Evolutionary conservation across 92 coral and sea anemone species (phyloP).

Genomic region (Parazoanthus darwini): DNA sequence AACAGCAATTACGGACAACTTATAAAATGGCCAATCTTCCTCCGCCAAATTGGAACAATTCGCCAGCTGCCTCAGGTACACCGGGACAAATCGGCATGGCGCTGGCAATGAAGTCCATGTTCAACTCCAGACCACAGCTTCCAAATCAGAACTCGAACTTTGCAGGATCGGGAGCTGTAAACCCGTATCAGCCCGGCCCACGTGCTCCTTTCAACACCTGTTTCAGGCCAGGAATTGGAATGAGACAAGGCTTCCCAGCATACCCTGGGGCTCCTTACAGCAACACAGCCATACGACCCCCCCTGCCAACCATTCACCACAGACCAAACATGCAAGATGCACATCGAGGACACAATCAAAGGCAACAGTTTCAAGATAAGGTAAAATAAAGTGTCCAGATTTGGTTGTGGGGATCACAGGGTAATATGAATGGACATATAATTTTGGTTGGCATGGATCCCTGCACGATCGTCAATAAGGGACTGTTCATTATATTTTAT

Average conservation of each 20-base stretch:
- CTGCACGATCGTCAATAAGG: no score
- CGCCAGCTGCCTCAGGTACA: not conserved
- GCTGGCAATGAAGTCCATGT: slow-evolving; percentile 24
- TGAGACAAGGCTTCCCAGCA: slow-evolving; percentile 23
- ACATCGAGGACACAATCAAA: not conserved
- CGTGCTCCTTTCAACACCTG: not conserved
- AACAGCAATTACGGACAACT: not conserved
- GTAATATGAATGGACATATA: no score
- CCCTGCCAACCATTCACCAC: slow-evolving; percentile 2
- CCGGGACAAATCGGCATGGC: slow-evolving; percentile 41
- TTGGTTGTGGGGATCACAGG: no score
- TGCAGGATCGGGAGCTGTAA: not conserved
- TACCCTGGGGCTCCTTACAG: not conserved
- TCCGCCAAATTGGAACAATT: slow-evolving; percentile 63
- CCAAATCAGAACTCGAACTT: slow-evolving; percentile 20
- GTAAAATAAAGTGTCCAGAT: not conserved
- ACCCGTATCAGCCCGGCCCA: not conserved
- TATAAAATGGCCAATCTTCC: slow-evolving; percentile 69
- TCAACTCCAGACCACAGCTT: not conserved
- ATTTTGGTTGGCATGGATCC: no score
- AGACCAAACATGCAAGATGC: not conserved
- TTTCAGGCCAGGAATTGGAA: slow-evolving; percentile 8
- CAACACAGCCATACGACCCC: slow-evolving; percentile 24
- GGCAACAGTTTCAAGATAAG: not conserved
- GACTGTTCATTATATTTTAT: no score